Percentiles rank a stretch among this genome's conserved stretches.
Conservation (phyloP, 2,888 invertebrate genomes). For the Siphlonurus alternatus region DNA sequence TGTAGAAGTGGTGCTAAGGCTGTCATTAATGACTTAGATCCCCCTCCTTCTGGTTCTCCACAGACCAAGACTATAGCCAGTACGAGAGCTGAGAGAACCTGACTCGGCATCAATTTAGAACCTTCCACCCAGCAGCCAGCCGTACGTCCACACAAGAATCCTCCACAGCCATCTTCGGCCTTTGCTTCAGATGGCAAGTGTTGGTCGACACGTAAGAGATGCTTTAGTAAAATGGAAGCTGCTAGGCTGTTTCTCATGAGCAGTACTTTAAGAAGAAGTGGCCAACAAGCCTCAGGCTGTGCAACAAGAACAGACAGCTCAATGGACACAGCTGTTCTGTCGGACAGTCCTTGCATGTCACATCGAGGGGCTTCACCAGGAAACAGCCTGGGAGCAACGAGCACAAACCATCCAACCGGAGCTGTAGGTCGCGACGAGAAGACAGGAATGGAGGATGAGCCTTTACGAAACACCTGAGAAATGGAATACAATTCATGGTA, state of each 20-base stretch:
- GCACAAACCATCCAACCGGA: conserved; percentile 51
- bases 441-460: conserved; percentile 35
- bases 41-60: background rate
- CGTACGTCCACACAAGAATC: background rate
- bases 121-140: conserved; percentile 1
- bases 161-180: background rate
- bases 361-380: conserved; percentile 27
- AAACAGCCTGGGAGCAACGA: conserved; percentile 39
- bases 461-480: conserved; percentile 34
- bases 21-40: background rate
- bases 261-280: conserved; percentile 43
- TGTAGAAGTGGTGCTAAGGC: background rate
- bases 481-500: conserved; percentile 4
- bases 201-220: conserved; percentile 7
- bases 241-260: conserved; percentile 52
- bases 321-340: conserved; percentile 42
- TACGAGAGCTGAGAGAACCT: background rate
- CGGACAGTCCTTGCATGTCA: conserved; percentile 17
- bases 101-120: background rate
- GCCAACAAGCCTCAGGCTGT: conserved; percentile 66
- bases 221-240: conserved; percentile 33
- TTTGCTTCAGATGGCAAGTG: background rate
- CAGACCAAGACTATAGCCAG: background rate
- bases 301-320: conserved; percentile 53
- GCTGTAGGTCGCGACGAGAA: conserved; percentile 32